Evolutionary conservation across 2,113 vertebrate genomes (phyloP), one percentile per base, ranked within the genome.

Genomic region (Mugil cephalus): DNA sequence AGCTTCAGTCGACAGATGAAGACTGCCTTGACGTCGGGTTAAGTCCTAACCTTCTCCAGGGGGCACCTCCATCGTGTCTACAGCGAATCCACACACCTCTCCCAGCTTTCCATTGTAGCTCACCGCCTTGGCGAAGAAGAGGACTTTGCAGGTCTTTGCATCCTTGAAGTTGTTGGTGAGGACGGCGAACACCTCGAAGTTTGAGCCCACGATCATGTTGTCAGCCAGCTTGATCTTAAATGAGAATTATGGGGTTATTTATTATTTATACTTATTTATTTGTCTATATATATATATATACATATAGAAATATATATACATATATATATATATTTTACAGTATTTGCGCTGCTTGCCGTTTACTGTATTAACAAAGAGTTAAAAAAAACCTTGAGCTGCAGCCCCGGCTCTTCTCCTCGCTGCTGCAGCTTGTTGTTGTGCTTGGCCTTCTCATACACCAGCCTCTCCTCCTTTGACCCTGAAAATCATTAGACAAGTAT

Each of bases 381-480:
- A n/a, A n/a, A 53, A 46, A 30, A 60, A 35, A 34, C 89, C 84
- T 89, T 91, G 54, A 98, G 88, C 47, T 84, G 86, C 51, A 97
- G 10, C 1, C 89, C 93, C 0, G 92, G 89, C 2, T 95, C 92
- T 67, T 91, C 88, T 38, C 89, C 90, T 3, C 3, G 34, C 2
- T 82, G 15, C 1, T 56, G 47, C 4, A 94, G 81, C 70, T 90
- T 92, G 84, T 93, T 93, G 77, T 86, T 77, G 50, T 95, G 90
- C 39, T 94, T 86, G 8, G 94, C 96, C 79, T 93, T 96, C 5
- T 77, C 72, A 43, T 92, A 97, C 43, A 95, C 94, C 0, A 74
- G 75, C 40, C 95, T 88, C 86, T 99, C 97, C 53, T 96, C 91
- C 0, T 91, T 59, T 1, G 97, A 97, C 42, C 95, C 97, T 98